Conservation (phyloP, 2,797 vertebrate genomes). For the Spea hammondii region DNA sequence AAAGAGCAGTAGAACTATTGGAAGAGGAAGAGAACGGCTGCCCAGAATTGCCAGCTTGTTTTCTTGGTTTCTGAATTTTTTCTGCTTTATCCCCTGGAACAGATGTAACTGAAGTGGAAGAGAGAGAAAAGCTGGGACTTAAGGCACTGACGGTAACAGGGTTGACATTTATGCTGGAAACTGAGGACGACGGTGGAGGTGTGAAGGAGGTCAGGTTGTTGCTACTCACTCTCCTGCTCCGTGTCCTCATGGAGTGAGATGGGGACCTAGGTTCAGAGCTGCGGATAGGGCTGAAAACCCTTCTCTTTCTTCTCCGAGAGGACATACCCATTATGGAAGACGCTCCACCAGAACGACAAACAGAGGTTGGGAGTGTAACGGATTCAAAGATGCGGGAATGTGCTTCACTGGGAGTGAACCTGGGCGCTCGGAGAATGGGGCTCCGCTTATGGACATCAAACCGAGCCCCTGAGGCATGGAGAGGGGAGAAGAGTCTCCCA, state of each 20-base stretch:
- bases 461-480: conserved; percentile 76
- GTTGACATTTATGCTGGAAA: conserved; percentile 82
- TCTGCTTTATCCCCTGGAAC: conserved; percentile 77
- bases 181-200: conserved; percentile 76
- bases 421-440: conserved; percentile 86
- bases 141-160: conserved; percentile 96
- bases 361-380: conserved; percentile 78
- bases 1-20: conserved; percentile 79
- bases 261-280: conserved; percentile 84
- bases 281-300: conserved; percentile 70
- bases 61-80: conserved; percentile 71
- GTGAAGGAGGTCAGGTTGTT: conserved; percentile 78
- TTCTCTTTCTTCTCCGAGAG: conserved; percentile 72
- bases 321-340: conserved; percentile 76
- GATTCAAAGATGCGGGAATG: conserved; percentile 97
- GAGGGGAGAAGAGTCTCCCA: conserved; percentile 81
- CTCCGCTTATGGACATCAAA: conserved; percentile 88
- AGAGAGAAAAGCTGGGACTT: conserved; percentile 85
- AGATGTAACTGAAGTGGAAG: conserved; percentile 76
- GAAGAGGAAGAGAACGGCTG: conserved; percentile 75
- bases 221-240: conserved; percentile 78
- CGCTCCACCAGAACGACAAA: conserved; percentile 70
- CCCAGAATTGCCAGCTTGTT: conserved; percentile 64
- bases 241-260: conserved; percentile 95
- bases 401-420: conserved; percentile 96